Evolutionary conservation across 2,888 invertebrate genomes (phyloP).

Genomic region (Conus canariensis): DNA sequence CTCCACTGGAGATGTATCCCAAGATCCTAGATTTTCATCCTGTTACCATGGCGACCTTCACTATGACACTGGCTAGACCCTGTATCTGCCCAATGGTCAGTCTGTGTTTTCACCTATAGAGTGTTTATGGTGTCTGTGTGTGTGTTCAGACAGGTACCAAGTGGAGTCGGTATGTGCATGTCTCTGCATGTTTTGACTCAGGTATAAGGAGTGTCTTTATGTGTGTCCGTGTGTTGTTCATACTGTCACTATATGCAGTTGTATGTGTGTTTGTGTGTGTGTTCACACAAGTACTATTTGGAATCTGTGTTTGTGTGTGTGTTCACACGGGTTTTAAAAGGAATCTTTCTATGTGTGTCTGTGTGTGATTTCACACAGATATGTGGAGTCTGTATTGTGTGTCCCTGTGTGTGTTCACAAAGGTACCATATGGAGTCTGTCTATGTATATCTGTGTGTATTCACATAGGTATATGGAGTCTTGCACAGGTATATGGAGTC

Average conservation of each 20-base stretch:
- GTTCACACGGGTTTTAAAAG: no score
- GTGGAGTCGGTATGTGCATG: slow-evolving; percentile 92
- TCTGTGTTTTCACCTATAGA: neutral
- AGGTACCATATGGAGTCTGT: no score
- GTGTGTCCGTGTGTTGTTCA: neutral
- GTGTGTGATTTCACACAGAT: no score
- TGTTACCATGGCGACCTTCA: slow-evolving; percentile 96
- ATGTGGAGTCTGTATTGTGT: no score
- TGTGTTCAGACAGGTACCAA: neutral
- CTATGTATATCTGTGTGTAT: no score
- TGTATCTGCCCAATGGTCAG: slow-evolving; percentile 96
- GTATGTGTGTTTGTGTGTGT: neutral
- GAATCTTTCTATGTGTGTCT: no score
- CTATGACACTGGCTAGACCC: slow-evolving; percentile 98
- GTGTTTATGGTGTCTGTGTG: neutral
- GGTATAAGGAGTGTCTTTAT: neutral
- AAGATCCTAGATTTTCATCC: slow-evolving; percentile 99
- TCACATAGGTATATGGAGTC: no score
- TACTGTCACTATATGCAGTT: no score
- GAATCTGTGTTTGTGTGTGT: no score
- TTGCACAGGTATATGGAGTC: no score
- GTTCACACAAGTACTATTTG: no score
- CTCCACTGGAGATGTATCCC: slow-evolving; percentile 99
- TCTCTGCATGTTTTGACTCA: slow-evolving; percentile 75
- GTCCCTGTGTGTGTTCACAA: no score